Evolutionary conservation across 2,113 vertebrate genomes (phyloP), one percentile per base, ranked within the genome.

Genomic region (Oophaga pumilio): DNA sequence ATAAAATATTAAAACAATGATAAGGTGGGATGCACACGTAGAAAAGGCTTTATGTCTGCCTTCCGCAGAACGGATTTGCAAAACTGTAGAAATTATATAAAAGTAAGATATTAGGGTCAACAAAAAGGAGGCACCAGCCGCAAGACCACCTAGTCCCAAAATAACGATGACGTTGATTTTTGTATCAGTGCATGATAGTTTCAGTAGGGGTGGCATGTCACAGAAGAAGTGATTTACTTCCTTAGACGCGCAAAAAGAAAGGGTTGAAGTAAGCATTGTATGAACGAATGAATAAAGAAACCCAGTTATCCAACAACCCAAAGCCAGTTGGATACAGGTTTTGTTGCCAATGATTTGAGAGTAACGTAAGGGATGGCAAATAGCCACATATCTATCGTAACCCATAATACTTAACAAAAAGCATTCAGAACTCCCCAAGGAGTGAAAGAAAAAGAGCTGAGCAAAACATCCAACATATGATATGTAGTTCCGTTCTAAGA

Each of bases 371-470:
- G 90, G 91, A 14, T 91, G 89, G 83, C 90, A 91, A 80, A 90
- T 89, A 20, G 89, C 91, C 77, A 90, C 91, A 12, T 91, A 90
- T 22, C 53, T 53, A 69, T 92, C 89, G 12, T 91, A 91, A 28
- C 91, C 90, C 92, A 92, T 91, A 76, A 89, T 69, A 33, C 89
- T 90, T 13, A 91, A 85, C 0, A 92, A 84, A 56, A 92, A 90
- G 77, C 90, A 91, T 88, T 93, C 91, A 2, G 90, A 89, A 56
- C 90, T 85, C 4, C 84, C 84, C 22, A 85, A 49, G 15, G 77
- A 85, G 59, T 85, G 84, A 43, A 76, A 85, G 43, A 85, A 85
- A 66, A 77, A 85, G 11, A 85, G 73, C 90, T 92, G 91, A 49
- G 50, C 62, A 33, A 89, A 89, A 79, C 90, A 93, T 10, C 86